Conservation (phyloP, 2,888 invertebrate genomes). For the Dicranocentrus wangi region DNA sequence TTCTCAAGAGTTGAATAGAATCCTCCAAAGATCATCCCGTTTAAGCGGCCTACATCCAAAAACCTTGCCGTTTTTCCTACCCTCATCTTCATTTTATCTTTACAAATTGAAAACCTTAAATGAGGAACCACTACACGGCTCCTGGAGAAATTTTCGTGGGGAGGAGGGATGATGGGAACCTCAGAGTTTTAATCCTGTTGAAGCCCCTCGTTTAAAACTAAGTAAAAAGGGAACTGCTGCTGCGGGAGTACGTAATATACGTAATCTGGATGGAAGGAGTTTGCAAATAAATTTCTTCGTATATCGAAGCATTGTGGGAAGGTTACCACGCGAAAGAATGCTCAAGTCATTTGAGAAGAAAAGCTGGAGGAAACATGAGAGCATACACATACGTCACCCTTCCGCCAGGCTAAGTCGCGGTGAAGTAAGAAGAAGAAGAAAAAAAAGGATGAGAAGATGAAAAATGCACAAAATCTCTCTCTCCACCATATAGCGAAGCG, state of each 20-base stretch:
- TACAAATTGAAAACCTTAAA: background rate
- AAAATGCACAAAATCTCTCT: conserved; percentile 2
- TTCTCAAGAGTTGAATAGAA: background rate
- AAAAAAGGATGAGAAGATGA: background rate
- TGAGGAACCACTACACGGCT: background rate
- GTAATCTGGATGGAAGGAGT: background rate
- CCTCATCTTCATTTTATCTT: background rate
- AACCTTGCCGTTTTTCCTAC: no score
- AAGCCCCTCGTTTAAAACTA: conserved; percentile 11
- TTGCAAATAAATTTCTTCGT: conserved; percentile 20
- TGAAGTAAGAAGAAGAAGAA: background rate
- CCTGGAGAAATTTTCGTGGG: background rate
- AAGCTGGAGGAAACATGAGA: background rate
- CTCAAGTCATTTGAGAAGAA: background rate
- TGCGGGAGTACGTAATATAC: no score
- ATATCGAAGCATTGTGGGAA: no score
- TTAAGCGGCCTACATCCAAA: background rate
- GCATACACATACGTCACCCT: background rate
- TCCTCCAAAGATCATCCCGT: background rate
- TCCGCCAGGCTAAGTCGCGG: no score
- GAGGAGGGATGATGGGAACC: background rate
- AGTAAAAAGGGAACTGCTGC: conserved; percentile 9
- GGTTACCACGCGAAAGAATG: background rate
- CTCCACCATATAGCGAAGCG: background rate
- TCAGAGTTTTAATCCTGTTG: conserved; percentile 16